These are phyloP conservation scores for Sphaerophoria rueppellii DNA, from an alignment of 2,888 invertebrate species.

Conservation along the genomic window DNA sequence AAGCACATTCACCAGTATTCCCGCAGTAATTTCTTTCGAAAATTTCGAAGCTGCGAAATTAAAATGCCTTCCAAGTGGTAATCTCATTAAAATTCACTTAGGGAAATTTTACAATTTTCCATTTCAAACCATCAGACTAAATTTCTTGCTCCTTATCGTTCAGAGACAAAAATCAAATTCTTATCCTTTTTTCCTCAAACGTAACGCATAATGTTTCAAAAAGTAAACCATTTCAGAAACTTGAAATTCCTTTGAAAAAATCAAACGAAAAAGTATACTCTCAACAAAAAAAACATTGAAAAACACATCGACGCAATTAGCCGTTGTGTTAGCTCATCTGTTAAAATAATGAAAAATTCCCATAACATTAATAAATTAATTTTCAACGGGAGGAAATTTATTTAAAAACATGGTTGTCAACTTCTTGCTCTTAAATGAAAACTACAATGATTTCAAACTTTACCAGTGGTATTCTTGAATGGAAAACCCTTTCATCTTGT, in stretches of 20 bases:
- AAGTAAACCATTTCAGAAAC: not conserved
- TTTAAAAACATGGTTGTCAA: not conserved
- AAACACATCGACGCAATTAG: constrained; percentile 36
- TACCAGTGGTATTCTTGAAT: too few species aligned
- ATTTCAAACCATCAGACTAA: constrained; percentile 17
- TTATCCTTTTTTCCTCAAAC: not conserved
- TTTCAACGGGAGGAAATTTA: constrained; percentile 6
- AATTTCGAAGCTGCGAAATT: too few species aligned
- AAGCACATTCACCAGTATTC: too few species aligned
- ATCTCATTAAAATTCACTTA: constrained; percentile 14
- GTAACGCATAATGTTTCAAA: not conserved
- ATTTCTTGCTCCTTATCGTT: not conserved
- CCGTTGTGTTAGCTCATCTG: constrained; percentile 47
- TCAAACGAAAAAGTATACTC: not conserved
- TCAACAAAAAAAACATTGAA: not conserved
- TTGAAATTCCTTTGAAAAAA: not conserved
- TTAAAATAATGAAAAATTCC: constrained; percentile 61
- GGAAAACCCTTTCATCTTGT: too few species aligned
- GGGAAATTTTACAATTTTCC: constrained; percentile 8
- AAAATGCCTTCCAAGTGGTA: too few species aligned
- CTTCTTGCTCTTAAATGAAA: too few species aligned
- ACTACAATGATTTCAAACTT: too few species aligned
- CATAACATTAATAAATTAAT: constrained; percentile 49
- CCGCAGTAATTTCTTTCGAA: too few species aligned
- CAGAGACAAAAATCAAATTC: not conserved